Evolutionary conservation across 2,113 vertebrate species (phyloP), one percentile per base, ranked within the genome.

Genomic region (Sterrhoptilus dennistouni): DNA sequence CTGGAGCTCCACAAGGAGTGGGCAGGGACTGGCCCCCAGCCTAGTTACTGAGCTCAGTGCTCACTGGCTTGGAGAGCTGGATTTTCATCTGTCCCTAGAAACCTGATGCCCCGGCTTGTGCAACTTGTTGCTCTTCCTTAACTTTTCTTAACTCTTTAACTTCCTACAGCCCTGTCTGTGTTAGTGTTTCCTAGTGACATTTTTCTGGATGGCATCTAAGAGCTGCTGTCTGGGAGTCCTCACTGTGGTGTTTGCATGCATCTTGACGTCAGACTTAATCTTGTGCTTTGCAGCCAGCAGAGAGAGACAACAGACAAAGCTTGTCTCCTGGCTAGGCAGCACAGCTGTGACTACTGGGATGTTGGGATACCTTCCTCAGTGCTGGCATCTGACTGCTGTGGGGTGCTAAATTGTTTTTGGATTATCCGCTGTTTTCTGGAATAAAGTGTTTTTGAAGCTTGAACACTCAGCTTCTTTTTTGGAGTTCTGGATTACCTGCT

Each of bases 361-460:
- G 25, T 35, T 2, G 13, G 66, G 77, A 54, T 78, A 52, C 65
- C 68, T 31, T 68, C 52, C 52, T 54, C 11, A 1, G 11, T 50
- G 22, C 70, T 72, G 87, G 88, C 33, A 45, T 81, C 64, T 87
- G 89, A 83, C 54, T 77, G 75, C 33, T 53, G 81, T 79, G 91
- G 42, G 53, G 29, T 76, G 29, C 24, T 70, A 20, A 82, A 63
- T 27, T 81, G 83, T 94, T 95, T 74, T 64, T 95, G 70, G 33
- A 28, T 87, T 89, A 77, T 24, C 70, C 94, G 91, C 63, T 95
- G 64, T 71, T 89, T 93, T 91, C 86, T 90, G 85, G 38, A 97
- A 98, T 97, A 97, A 98, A 97, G 83, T 77, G 8, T 35, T 78
- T 90, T 76, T 77, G 56, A 83, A 83, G 79, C 21, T 63, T 69